Evolutionary conservation across 2,888 invertebrate genomes (phyloP), one percentile per base, ranked within the genome.

Genomic region (Plebejus argus): DNA sequence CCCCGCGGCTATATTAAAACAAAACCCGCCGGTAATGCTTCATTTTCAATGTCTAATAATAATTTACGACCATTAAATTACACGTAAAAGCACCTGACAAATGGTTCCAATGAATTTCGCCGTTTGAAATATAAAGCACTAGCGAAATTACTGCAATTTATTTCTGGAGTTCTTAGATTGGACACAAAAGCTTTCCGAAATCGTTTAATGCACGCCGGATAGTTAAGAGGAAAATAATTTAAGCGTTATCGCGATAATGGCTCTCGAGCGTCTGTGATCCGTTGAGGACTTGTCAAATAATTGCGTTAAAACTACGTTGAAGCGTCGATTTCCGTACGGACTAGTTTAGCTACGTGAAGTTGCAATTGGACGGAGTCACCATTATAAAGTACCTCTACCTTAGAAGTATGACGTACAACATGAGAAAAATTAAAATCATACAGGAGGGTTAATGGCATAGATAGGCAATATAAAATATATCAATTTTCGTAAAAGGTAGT

Each of bases 291-390:
- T 74, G 74, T 53, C 74, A 49, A 74, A 74, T 74, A 23, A 49
- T 74, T 74, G 74, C 28, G 74, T 74, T 74, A 74, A 72, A 74
- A 74, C 45, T 74, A 53, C 53, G 74, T n/a, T 74, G 28, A 53
- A 28, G 72, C 45, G 74, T 28, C 53, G 28, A 53, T 49, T 74
- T 33, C 15, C 66, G 74, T 53, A 1, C 53, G 5, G 18, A 53
- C 53, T 23, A 49, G 74, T 2, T 39, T 45, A 20, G 72, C 20
- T 72, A 4, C 15, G 45, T 45, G n/a, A 20, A 39, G 35, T n/a
- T 35, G 33, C 70, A 45, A 8, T 35, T 39, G 10, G 18, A n/a
- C 3, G 39, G n/a, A 58, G 20, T 58, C n/a, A 58, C 7, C 56
- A 49, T 49, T 49, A 49, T 39, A 39, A 39, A 10, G 10, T 39